Percentiles rank a stretch among this genome's conserved stretches.
Conservation (phyloP, 2,888 invertebrate species). For the Apamea monoglypha region DNA sequence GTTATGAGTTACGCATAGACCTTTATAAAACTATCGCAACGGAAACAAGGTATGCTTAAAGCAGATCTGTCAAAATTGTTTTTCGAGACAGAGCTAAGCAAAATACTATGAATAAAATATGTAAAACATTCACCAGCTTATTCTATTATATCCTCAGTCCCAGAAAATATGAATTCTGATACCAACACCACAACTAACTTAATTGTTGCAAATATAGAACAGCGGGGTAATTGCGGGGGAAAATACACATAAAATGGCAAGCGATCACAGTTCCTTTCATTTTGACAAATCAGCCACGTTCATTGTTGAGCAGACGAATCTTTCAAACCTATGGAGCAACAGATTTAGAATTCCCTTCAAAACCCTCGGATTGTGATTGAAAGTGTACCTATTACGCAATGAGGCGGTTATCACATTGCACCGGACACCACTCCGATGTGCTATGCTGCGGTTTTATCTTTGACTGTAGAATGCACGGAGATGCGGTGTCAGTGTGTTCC, state of each 20-base stretch:
- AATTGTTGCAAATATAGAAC: not conserved
- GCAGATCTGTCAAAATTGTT: not conserved
- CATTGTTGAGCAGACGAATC: not conserved
- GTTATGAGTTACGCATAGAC: not conserved
- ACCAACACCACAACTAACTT: not conserved
- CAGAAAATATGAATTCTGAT: not conserved
- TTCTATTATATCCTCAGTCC: not conserved
- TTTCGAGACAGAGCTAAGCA: not conserved
- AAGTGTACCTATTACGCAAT: no score
- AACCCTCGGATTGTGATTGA: not conserved
- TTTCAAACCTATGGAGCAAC: not conserved
- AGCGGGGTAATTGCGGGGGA: not conserved
- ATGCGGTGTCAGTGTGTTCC: no score
- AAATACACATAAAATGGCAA: not conserved
- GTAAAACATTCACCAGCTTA: not conserved
- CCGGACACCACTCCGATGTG: no score
- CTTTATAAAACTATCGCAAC: not conserved
- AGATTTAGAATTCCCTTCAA: no score
- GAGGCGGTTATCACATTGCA: no score
- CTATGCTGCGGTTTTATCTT: no score
- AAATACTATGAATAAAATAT: not conserved
- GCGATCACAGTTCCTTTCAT: not conserved
- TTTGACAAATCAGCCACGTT: not conserved
- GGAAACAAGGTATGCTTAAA: not conserved
- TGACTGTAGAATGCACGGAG: no score